Evolutionary conservation across 2,888 invertebrate genomes (phyloP).

Genomic region (Morinoia aosen): DNA sequence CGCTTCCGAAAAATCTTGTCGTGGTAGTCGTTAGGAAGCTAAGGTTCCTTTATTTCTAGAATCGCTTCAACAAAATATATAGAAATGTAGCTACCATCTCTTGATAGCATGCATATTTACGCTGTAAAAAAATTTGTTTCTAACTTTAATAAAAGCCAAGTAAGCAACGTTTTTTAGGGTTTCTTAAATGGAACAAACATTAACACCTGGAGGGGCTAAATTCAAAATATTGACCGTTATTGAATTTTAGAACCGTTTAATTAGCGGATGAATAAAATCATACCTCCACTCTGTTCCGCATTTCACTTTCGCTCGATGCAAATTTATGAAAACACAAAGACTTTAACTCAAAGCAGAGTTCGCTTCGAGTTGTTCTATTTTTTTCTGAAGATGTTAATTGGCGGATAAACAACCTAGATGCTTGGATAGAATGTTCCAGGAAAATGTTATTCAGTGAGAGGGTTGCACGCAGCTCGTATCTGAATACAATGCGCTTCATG

Average conservation of each 20-base stretch:
- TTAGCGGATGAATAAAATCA: background rate
- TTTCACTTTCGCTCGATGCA: background rate
- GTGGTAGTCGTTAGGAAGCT: no score
- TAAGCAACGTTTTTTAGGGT: background rate
- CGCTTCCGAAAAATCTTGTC: no score
- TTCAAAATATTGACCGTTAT: background rate
- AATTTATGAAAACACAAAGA: background rate
- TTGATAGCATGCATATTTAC: background rate
- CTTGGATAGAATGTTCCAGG: background rate
- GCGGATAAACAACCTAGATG: background rate
- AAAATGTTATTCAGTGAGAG: background rate
- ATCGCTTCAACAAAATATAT: no score
- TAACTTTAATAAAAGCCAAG: background rate
- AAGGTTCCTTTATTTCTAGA: no score
- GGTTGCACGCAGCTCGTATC: background rate
- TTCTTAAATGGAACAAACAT: no score
- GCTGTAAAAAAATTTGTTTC: background rate
- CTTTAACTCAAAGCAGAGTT: background rate
- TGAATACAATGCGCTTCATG: conserved; percentile 2
- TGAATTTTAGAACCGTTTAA: background rate
- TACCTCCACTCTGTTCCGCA: background rate
- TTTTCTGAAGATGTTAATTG: background rate
- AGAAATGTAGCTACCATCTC: background rate
- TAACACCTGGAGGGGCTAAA: no score
- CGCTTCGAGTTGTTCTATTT: background rate